Base-by-base conservation (phyloP, 2,888 invertebrate species). In the Gortyna flavago region DNA sequence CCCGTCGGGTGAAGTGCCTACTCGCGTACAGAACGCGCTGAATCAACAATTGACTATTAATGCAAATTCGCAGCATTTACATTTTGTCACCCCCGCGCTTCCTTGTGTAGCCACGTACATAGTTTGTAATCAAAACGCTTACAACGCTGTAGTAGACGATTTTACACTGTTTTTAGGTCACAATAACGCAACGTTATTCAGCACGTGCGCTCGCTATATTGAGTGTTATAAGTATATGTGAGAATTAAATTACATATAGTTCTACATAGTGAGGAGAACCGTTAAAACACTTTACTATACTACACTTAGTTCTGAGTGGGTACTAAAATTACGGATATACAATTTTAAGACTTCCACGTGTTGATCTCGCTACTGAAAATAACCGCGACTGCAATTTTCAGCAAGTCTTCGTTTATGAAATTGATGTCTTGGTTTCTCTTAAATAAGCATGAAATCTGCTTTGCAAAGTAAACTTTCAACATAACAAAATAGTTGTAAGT, bases 21-120 rank as follows among this genome's bases (percentile, higher is more conserved):
- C 91, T 89, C 85, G 88, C 88, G 83, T 84, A 88, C 86, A 80
- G 88, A 90, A 91, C 90, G 92, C 87, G 92, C 92, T 94, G 95
- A 95, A 95, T 96, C 84, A 85, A 89, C 93, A 94, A 95, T 95
- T 88, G 92, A 66, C 87, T 92, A 93, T 94, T 94, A 95, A 95
- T 96, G 94, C 91, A 93, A 95, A 95, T 94, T 88, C 74, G 90
- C 88, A 79, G 87, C 87, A 91, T 93, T 92, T 90, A 88, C 91
- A 93, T 92, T 84, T 89, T 89, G 87, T 90, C 90, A 90, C 87
- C 87, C 79, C 84, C 80, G 85, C 80, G 88, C 85, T 89, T 90
- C 87, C 85, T 91, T 88, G 71, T 75, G 48, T 76, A 75, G 71
- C 32, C 54, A 73, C 38, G 72, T 59, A 59, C 57, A 79, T 79